A percentile compares a stretch with the other conserved stretches of the same genome.
phyloP scores from a whole-genome alignment of 2,113 vertebrate genomes.

The Barbus barbus region DNA sequence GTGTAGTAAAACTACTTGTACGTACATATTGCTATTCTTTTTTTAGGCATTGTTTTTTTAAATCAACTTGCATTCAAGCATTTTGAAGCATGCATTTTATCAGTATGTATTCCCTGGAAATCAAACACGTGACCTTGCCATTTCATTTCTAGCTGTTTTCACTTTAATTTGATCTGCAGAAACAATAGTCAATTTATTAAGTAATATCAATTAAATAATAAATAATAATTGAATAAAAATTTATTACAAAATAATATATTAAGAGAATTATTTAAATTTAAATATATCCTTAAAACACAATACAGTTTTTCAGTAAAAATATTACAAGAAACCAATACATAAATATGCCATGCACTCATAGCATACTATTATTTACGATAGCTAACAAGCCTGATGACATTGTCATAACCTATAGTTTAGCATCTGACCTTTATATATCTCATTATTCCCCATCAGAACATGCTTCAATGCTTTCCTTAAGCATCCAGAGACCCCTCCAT shows the following conservation, averaged over 20 bases:
- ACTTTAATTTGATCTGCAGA: background rate
- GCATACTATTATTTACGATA: background rate
- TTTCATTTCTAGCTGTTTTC: background rate
- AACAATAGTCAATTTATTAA: background rate
- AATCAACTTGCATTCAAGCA: background rate
- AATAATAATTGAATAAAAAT: background rate
- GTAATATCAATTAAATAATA: background rate
- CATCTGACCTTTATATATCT: background rate
- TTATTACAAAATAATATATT: no score
- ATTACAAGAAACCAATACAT: background rate
- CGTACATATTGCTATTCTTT: background rate
- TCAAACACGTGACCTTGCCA: no score
- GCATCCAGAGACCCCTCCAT: background rate
- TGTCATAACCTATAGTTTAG: background rate
- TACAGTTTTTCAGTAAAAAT: background rate
- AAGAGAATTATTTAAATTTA: no score
- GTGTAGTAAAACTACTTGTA: background rate
- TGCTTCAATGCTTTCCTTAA: no score
- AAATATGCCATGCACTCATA: background rate
- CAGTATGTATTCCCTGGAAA: no score
- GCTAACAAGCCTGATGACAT: background rate
- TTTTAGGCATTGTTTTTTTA: background rate
- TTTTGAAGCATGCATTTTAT: background rate
- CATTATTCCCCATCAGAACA: constrained; percentile 3
- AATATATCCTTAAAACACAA: constrained; percentile 22